Percentiles rank a stretch among this genome's conserved stretches.
phyloP scores from a whole-genome alignment of 2,113 vertebrate species.

The Dolichotis patagonum region DNA sequence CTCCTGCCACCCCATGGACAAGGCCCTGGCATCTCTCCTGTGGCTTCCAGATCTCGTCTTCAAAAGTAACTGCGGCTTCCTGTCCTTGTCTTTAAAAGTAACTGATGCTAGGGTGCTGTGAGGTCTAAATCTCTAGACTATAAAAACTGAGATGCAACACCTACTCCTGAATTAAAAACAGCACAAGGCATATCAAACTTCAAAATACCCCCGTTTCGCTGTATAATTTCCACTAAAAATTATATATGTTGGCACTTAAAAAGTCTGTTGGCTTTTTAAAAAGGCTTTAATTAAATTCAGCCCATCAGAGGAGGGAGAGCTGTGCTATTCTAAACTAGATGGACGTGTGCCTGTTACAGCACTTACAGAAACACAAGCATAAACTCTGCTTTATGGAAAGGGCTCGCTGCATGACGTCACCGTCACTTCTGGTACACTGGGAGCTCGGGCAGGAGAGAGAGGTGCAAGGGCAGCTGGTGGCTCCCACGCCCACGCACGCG shows the following conservation, averaged over 20 bases:
- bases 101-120: slow-evolving; percentile 8
- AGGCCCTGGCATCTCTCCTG: background rate
- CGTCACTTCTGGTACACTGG: background rate
- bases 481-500: background rate
- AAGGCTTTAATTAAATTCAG: slow-evolving; percentile 57
- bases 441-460: background rate
- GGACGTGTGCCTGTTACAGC: background rate
- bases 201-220: slow-evolving; percentile 45
- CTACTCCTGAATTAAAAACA: slow-evolving; percentile 51
- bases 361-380: background rate
- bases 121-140: slow-evolving; percentile 29
- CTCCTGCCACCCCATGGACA: background rate
- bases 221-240: slow-evolving; percentile 67
- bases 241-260: slow-evolving; percentile 12
- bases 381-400: background rate
- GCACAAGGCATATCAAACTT: slow-evolving; percentile 41
- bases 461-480: background rate
- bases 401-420: background rate
- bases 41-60: background rate
- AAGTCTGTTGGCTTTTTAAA: background rate
- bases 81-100: slow-evolving; percentile 12
- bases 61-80: slow-evolving; percentile 26
- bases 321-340: slow-evolving; percentile 21
- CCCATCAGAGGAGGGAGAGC: background rate
- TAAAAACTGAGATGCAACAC: slow-evolving; percentile 39